phyloP scores from a whole-genome alignment of 2,888 invertebrate species.

The Theodoxus fluviatilis region DNA sequence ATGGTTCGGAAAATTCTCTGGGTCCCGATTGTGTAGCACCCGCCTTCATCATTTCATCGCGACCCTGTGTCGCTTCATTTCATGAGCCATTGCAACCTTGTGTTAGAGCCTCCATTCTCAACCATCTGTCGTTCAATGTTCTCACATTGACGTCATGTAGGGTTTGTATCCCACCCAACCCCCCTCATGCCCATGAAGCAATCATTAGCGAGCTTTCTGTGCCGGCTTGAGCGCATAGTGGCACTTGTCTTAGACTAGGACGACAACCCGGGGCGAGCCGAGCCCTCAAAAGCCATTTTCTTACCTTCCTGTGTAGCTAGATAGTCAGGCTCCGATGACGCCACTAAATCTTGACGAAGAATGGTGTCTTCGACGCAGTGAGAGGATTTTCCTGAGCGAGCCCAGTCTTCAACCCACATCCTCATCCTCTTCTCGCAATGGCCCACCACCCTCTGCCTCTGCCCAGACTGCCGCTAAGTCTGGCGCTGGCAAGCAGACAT shows the following conservation, averaged over 20 bases:
- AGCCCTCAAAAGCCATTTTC: neutral
- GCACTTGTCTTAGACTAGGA: neutral
- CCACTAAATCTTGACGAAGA: constrained; percentile 58
- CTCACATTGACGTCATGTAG: no score
- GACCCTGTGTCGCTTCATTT: no score
- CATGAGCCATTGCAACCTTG: no score
- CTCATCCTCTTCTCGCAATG: constrained; percentile 24
- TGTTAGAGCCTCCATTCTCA: no score
- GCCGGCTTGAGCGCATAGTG: no score
- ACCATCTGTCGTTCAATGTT: no score
- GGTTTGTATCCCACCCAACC: no score
- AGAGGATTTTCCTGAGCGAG: constrained; percentile 65
- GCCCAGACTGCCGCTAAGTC: neutral
- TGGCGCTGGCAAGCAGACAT: constrained; percentile 21
- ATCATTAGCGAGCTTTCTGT: no score
- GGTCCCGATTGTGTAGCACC: no score
- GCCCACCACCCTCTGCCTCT: neutral
- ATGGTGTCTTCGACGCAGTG: constrained; percentile 64
- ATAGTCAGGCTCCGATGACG: constrained; percentile 44
- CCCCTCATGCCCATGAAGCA: no score
- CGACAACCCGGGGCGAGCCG: constrained; percentile 3
- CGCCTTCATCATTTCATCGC: no score
- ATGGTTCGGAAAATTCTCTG: no score
- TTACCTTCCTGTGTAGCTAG: constrained; percentile 34
- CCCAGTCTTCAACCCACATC: constrained; percentile 54